These are phyloP conservation scores for Phortica magna DNA, from an alignment of 2,888 invertebrate genomes.

Conservation along the genomic window DNA sequence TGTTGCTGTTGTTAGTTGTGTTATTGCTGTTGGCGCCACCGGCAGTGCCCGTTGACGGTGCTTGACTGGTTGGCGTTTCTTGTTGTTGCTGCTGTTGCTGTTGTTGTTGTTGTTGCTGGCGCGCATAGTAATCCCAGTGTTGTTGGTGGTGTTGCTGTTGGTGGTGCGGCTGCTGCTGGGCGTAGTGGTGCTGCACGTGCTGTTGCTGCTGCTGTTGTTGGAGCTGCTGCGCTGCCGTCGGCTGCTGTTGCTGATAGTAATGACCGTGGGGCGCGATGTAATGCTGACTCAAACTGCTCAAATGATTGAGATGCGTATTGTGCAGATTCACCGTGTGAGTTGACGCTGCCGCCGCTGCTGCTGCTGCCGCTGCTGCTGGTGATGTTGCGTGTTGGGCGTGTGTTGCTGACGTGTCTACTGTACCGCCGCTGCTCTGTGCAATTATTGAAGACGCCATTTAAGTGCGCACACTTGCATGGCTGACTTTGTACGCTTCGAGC, in stretches of 20 bases:
- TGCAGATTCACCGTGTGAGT: slow-evolving; percentile 61
- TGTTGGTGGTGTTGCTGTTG: slow-evolving; percentile 65
- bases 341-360: slow-evolving; percentile 53
- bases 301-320: slow-evolving; percentile 74
- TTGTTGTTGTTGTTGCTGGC: slow-evolving; percentile 46
- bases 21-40: slow-evolving; percentile 48
- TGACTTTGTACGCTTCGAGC: slow-evolving; percentile 3
- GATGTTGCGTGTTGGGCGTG: slow-evolving; percentile 48
- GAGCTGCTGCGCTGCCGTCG: slow-evolving; percentile 55
- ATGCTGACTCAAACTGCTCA: slow-evolving; percentile 74
- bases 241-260: slow-evolving; percentile 58
- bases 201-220: slow-evolving; percentile 58
- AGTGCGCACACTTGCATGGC: slow-evolving; percentile 73
- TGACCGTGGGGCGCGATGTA: slow-evolving; percentile 63
- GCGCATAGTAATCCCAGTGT: slow-evolving; percentile 75
- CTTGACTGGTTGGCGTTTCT: slow-evolving; percentile 54
- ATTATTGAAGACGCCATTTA: slow-evolving; percentile 78
- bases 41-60: slow-evolving; percentile 48
- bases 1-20: slow-evolving; percentile 42
- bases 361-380: slow-evolving; percentile 46
- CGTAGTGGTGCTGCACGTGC: slow-evolving; percentile 54
- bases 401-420: slow-evolving; percentile 70
- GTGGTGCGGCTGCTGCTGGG: slow-evolving; percentile 47
- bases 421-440: slow-evolving; percentile 76
- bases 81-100: slow-evolving; percentile 48